A percentile compares a stretch with the other conserved stretches of the same genome.
Conservation (phyloP, 2,113 vertebrate genomes). For the Coturnix japonica region DNA sequence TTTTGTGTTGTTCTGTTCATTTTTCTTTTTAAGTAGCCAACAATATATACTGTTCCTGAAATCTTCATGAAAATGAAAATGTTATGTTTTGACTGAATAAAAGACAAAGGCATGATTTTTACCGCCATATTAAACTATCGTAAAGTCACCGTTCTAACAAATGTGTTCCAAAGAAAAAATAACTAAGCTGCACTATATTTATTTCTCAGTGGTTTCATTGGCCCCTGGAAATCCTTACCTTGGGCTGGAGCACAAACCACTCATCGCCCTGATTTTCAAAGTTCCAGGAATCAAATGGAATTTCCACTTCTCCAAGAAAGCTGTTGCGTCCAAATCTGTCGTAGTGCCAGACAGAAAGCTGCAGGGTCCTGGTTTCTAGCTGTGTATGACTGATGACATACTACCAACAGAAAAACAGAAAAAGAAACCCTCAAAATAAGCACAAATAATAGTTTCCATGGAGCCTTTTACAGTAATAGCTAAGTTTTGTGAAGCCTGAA, state of each 20-base stretch:
- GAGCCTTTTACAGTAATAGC: neutral
- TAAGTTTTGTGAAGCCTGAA: neutral
- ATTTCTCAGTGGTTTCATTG: neutral
- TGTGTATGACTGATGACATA: slow-evolving; percentile 97
- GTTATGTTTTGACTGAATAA: neutral
- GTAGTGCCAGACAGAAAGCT: slow-evolving; percentile 96
- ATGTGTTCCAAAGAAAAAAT: neutral
- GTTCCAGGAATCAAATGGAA: slow-evolving; percentile 95
- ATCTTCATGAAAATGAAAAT: neutral
- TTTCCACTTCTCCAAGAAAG: slow-evolving; percentile 96
- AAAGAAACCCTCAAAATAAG: slow-evolving; percentile 5
- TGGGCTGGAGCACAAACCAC: slow-evolving; percentile 92
- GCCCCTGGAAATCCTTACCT: slow-evolving; percentile 78
- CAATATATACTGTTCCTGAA: neutral
- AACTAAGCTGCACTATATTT: neutral
- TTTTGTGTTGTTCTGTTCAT: neutral
- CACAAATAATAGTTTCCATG: slow-evolving; percentile 25
- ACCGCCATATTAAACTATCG: neutral
- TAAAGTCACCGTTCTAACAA: neutral
- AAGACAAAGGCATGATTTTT: neutral
- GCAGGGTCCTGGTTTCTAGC: slow-evolving; percentile 92
- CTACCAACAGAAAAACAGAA: slow-evolving; percentile 72
- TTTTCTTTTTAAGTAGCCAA: neutral
- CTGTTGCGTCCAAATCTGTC: slow-evolving; percentile 94
- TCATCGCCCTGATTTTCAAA: slow-evolving; percentile 90